These are phyloP conservation scores for Kradibia gibbosae DNA, from an alignment of 1,140 invertebrate species.

Conservation along the genomic window DNA sequence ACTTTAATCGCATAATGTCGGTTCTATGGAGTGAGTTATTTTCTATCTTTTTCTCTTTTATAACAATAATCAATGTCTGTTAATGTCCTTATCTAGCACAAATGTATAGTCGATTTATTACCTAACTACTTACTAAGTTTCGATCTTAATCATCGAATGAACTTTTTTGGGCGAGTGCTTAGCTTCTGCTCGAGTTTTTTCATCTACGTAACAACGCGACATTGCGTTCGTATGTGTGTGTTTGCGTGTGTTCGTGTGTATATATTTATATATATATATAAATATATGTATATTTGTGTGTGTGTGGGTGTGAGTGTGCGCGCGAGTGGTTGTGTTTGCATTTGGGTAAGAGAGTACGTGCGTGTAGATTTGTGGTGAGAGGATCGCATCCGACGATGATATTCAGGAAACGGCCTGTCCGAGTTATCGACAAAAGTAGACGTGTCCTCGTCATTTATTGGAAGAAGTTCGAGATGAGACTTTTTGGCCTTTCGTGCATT, in stretches of 20 bases:
- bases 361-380: slow-evolving; percentile 28
- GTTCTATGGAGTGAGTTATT: background rate
- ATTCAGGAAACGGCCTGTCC: slow-evolving; percentile 29
- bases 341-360: too few relatives aligned
- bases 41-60: background rate
- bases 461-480: slow-evolving; percentile 44
- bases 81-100: slow-evolving; percentile 9
- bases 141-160: slow-evolving; percentile 10
- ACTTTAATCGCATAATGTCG: background rate
- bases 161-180: slow-evolving; percentile 22
- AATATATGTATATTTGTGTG: too few relatives aligned
- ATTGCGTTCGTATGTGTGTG: slow-evolving; percentile 17
- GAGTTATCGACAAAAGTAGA: slow-evolving; percentile 29
- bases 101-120: slow-evolving; percentile 6
- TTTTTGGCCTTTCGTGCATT: slow-evolving; percentile 29
- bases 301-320: too few relatives aligned
- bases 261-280: too few relatives aligned
- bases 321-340: too few relatives aligned
- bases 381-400: slow-evolving; percentile 46
- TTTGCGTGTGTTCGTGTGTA: too few relatives aligned
- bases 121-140: slow-evolving; percentile 3
- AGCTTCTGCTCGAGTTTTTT: slow-evolving; percentile 13
- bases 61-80: slow-evolving; percentile 2
- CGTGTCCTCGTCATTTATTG: slow-evolving; percentile 32
- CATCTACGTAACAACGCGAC: slow-evolving; percentile 23